Conservation (phyloP, 2,888 invertebrate genomes). For the Tetragonula carbonaria region DNA sequence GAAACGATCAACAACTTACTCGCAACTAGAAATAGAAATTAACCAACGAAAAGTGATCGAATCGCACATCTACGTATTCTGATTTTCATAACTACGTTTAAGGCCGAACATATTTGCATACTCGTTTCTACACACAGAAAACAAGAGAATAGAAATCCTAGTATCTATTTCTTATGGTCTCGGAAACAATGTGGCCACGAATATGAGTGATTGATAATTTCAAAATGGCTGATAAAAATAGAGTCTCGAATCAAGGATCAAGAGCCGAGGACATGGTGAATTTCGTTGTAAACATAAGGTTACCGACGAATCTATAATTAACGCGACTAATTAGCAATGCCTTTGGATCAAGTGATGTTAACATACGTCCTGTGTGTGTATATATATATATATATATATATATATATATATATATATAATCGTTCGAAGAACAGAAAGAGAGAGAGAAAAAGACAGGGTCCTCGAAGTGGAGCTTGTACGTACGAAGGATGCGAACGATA, state of each 20-base stretch:
- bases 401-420: constrained; percentile 23
- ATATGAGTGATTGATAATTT: constrained; percentile 25
- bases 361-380: constrained; percentile 10
- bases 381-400: constrained; percentile 17
- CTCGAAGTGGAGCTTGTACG: neutral
- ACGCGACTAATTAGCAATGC: constrained; percentile 47
- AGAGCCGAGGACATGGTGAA: constrained; percentile 13
- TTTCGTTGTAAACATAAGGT: constrained; percentile 21
- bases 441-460: neutral
- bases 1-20: constrained; percentile 17
- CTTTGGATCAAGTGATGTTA: constrained; percentile 23
- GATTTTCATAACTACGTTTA: neutral
- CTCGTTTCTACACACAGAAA: no score
- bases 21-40: constrained; percentile 1
- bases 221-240: neutral
- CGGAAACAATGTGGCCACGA: neutral
- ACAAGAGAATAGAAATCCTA: no score
- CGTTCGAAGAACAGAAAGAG: neutral
- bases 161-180: neutral
- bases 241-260: constrained; percentile 1
- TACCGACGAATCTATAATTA: constrained; percentile 41
- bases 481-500: constrained; percentile 36
- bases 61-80: neutral
- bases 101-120: neutral
- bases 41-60: constrained; percentile 26